phyloP scores from a whole-genome alignment of 64 coral and sea anemone genomes.

The Hydrozoanthus tunicans region DNA sequence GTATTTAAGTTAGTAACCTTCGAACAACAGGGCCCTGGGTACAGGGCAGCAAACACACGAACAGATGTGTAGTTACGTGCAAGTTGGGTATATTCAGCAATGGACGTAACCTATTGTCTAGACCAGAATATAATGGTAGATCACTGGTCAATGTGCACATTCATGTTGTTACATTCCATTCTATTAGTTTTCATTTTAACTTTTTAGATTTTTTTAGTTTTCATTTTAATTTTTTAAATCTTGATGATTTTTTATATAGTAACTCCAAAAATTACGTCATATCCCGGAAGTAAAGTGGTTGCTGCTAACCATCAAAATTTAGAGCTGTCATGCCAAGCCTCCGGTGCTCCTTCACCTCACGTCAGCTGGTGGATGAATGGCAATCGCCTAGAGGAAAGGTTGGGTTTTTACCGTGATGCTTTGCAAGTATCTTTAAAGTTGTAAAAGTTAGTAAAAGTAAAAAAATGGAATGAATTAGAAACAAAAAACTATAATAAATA shows the following conservation, averaged over 20 bases:
- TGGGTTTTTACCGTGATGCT: not conserved
- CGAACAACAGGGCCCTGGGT: too few relatives aligned
- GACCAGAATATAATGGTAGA: too few relatives aligned
- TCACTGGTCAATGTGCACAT: too few relatives aligned
- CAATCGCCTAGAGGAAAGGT: not conserved
- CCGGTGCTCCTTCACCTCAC: not conserved
- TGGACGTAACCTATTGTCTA: too few relatives aligned
- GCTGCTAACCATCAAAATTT: not conserved
- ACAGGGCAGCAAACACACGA: too few relatives aligned
- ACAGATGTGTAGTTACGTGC: too few relatives aligned
- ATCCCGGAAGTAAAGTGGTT: not conserved
- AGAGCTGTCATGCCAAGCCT: not conserved
- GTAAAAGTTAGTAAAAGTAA: too few relatives aligned
- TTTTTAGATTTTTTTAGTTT: not conserved
- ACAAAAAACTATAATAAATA: too few relatives aligned
- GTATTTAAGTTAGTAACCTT: too few relatives aligned
- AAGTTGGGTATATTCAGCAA: too few relatives aligned
- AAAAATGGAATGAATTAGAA: too few relatives aligned
- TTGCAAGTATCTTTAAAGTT: not conserved
- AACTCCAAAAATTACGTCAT: not conserved
- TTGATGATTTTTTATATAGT: not conserved
- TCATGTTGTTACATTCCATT: too few relatives aligned
- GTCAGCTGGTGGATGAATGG: slow-evolving; percentile 45
- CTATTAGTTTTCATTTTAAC: not conserved
- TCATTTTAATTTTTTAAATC: not conserved